Evolutionary conservation across 2,888 invertebrate genomes (phyloP), one percentile per base, ranked within the genome.

Genomic region (Acheta domesticus): DNA sequence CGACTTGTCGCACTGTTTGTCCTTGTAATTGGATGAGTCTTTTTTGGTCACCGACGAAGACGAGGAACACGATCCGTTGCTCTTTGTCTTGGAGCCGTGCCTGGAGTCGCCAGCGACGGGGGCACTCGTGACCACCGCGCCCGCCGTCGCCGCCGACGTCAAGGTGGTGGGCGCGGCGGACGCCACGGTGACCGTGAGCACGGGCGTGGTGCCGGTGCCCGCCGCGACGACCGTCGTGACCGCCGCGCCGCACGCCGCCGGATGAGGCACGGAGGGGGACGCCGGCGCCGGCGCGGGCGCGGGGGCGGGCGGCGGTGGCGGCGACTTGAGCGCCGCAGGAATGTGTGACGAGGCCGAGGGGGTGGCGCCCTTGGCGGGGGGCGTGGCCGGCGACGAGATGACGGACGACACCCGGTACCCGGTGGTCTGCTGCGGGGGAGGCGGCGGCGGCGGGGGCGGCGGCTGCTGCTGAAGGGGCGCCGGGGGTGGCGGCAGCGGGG

Each of bases 161-260:
- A 80, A 75, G 49, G 82, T 80, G n/a, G 48, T 77, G 80, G 74
- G 78, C 79, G 77, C 80, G 78, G 81, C 76, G 78, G 81, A 79
- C 82, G 80, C 78, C 48, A 80, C 80, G 62, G 74, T 80, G 48
- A 79, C 79, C 48, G 81, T 81, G 76, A 79, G 77, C 76, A 79
- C 80, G 77, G 82, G 79, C 49, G 81, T 81, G 73, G 81, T 81
- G 50, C 75, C 79, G 79, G 79, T 83, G 78, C 81, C 81, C 79
- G 80, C 82, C 62, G 81, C 79, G 73, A 81, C 77, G 36, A 76
- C 78, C 20, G 78, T 80, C 8, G 80, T 80, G 48, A 81, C 79
- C 14, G 79, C 77, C 21, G 76, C 23, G 16, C 76, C 76, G 77
- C 50, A 76, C 21, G 75, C 50, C 36, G 19, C 49, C 12, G 77